A percentile compares a stretch with the other conserved stretches of the same genome.
These are phyloP conservation scores for Cydia fagiglandana DNA, from an alignment of 1,140 invertebrate species.

Conservation along the genomic window DNA sequence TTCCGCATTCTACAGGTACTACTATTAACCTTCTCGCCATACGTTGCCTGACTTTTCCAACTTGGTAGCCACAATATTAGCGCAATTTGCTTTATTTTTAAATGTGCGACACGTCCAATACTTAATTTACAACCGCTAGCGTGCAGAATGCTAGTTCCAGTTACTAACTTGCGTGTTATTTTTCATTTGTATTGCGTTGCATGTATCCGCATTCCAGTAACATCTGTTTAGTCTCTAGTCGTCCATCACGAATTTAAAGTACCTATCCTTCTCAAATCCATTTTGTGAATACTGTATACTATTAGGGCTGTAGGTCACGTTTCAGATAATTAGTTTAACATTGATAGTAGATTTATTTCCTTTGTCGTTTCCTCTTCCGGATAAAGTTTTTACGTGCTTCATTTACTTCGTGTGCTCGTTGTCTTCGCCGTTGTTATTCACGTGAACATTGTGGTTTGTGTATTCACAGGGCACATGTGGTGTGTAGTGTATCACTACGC, in stretches of 20 bases:
- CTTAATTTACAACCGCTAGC: background rate
- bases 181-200: background rate
- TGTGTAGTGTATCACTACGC: conserved; percentile 28
- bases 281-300: background rate
- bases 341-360: conserved; percentile 6
- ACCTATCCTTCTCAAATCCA: background rate
- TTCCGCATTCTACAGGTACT: background rate
- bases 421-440: background rate
- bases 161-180: background rate
- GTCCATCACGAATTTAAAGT: conserved; percentile 5
- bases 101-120: background rate
- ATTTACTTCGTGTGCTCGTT: background rate
- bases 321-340: conserved; percentile 25
- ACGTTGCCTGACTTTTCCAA: background rate
- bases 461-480: conserved; percentile 4
- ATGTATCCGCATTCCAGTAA: conserved; percentile 7
- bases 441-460: background rate
- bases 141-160: background rate
- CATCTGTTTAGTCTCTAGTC: background rate
- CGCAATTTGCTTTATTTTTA: background rate
- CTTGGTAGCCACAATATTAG: background rate
- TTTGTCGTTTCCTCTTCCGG: conserved; percentile 16
- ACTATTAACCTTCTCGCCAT: background rate
- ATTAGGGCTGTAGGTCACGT: conserved; percentile 9
- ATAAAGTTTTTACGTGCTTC: background rate